Base-by-base conservation (phyloP, 2,888 invertebrate genomes). In the Tupiocoris notatus region DNA sequence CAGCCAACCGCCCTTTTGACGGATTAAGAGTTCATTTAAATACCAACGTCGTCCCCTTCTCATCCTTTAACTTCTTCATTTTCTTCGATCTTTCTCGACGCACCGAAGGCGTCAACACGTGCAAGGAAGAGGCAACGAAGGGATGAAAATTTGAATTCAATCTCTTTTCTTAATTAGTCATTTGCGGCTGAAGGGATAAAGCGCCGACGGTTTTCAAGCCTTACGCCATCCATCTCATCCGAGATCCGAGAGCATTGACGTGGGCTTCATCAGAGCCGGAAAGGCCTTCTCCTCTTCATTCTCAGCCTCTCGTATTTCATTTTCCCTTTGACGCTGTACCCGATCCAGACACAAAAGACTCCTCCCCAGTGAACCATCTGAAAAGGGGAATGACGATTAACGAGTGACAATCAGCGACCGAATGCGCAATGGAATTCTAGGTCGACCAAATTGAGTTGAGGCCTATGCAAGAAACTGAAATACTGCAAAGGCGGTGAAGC, bases 131-230 rank as follows among this genome's bases (percentile, higher is more conserved):
- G 76, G 68, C 22, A 22, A 20, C 21, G 56, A 68, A 66, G 68
- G 65, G 62, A 61, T 62, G 67, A 68, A 68, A 78, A 78, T 78
- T 77, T 77, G 77, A 78, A 78, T 78, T 77, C 78, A 78, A 78
- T 78, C 78, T 78, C 75, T 75, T 75, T 78, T 78, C 78, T 77
- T 78, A 78, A 78, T 78, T 78, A 78, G 78, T 78, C 78, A 78
- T 78, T 78, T 78, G 78, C 70, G 78, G 76, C 67, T 76, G 68
- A 65, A 75, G 75, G 75, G 62, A 73, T 61, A 73, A 73, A 39
- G 39, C 39, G 39, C 39, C 12, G 39, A 39, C 39, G 39, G 39
- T 39, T 39, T 39, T 12, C 39, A 54, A 59, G 6, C 59, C 59
- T 39, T 12, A 12, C 39, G 39, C 39, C 39, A 39, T 39, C 39